These are phyloP conservation scores for Aspidapion aeneum DNA, from an alignment of 2,888 invertebrate genomes.

Conservation along the genomic window DNA sequence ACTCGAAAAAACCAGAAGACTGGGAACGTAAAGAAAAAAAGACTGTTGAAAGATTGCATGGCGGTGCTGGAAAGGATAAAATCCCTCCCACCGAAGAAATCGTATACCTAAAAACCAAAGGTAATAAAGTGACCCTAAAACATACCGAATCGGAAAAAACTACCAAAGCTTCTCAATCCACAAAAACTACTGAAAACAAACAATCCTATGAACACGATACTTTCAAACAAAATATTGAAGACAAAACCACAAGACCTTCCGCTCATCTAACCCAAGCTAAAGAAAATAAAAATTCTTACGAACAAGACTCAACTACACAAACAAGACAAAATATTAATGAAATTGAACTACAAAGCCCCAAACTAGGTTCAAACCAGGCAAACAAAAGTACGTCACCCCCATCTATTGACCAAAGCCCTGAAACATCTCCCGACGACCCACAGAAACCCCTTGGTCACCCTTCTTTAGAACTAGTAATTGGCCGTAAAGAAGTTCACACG, in stretches of 20 bases:
- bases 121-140: slow-evolving; percentile 31
- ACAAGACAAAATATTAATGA: slow-evolving; percentile 1
- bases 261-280: slow-evolving; percentile 24
- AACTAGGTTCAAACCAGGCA: slow-evolving; percentile 24
- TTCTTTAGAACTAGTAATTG: slow-evolving; percentile 52
- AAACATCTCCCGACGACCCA: slow-evolving; percentile 27
- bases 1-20: slow-evolving; percentile 48
- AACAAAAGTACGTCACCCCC: slow-evolving; percentile 48
- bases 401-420: slow-evolving; percentile 40
- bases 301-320: not conserved
- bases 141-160: slow-evolving; percentile 27
- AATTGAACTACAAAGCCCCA: not conserved
- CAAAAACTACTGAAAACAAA: slow-evolving; percentile 23
- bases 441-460: slow-evolving; percentile 29
- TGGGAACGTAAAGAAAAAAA: slow-evolving; percentile 46
- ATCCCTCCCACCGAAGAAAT: slow-evolving; percentile 33
- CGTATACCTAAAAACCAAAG: slow-evolving; percentile 33
- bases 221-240: slow-evolving; percentile 6
- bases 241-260: slow-evolving; percentile 18
- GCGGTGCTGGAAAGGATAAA: slow-evolving; percentile 45
- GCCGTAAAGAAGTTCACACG: slow-evolving; percentile 53
- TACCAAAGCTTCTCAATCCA: slow-evolving; percentile 21
- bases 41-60: slow-evolving; percentile 46
- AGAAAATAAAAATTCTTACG: slow-evolving; percentile 18
- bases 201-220: slow-evolving; percentile 7